phyloP scores from a whole-genome alignment of 2,113 vertebrate species.

The Corvus cornix region DNA sequence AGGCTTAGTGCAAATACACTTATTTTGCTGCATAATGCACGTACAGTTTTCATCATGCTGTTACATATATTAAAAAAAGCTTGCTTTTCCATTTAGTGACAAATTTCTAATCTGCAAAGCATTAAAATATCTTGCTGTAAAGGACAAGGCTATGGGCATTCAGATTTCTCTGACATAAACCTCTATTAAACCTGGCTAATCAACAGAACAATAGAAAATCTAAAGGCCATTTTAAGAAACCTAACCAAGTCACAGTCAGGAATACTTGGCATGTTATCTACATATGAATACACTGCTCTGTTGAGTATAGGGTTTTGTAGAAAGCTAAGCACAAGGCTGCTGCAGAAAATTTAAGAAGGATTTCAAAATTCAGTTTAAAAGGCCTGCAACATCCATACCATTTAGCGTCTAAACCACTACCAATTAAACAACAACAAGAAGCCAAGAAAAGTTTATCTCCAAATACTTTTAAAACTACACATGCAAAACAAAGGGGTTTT shows the following conservation, averaged over 20 bases:
- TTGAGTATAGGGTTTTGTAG: neutral
- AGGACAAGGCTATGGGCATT: neutral
- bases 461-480: neutral
- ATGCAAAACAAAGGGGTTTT: neutral
- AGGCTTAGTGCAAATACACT: neutral
- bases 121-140: neutral
- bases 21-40: neutral
- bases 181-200: neutral
- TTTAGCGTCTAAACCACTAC: neutral
- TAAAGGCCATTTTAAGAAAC: constrained; percentile 5
- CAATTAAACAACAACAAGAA: neutral
- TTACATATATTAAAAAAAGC: neutral
- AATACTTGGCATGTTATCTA: neutral
- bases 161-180: neutral
- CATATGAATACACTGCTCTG: neutral
- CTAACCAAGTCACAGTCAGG: neutral
- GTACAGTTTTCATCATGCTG: neutral
- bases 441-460: neutral
- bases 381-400: neutral
- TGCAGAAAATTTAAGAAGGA: neutral
- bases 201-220: neutral
- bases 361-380: neutral
- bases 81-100: neutral
- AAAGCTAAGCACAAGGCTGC: neutral
- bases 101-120: neutral